Base-by-base conservation (phyloP, 2,888 invertebrate genomes). In the Bruchidius siliquastri region DNA sequence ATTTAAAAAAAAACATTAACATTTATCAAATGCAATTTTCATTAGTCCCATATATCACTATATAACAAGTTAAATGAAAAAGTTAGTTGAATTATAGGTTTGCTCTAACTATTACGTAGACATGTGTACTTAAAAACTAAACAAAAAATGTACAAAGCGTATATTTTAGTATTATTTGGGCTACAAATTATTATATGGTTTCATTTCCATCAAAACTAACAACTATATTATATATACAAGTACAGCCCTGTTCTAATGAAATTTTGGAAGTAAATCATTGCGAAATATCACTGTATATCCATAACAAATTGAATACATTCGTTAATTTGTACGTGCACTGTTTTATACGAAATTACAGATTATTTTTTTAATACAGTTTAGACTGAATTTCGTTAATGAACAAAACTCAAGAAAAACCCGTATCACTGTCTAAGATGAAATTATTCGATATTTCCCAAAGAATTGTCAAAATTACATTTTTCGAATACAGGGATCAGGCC, bases 11-110 rank as follows among this genome's bases (percentile, higher is more conserved):
- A 75, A 75, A 75, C 74, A 73, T 76, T 75, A 75, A 74, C 73
- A 72, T 78, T 77, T 77, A 81, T 77, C 81, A 82, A 82, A 82
- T 82, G 83, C 82, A 81, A 78, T 79, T 49, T 78, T 80, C 72
- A 72, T 76, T 78, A 80, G 80, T 79, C 81, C 80, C 77, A 49
- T 13, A 49, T 49, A 49, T 49, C 49, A 49, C 49, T 49, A 79
- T 76, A 76, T 76, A 77, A 74, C 76, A 80, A 77, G 76, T 79
- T 78, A 77, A 73, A 74, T 74, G 77, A 77, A 71, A 74, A 74
- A 75, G 76, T 76, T 78, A 77, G 76, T 77, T 73, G 13, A 49
- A 68, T 74, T 78, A 77, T 76, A 79, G 77, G 76, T 76, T 79
- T 79, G 74, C 75, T 72, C 74, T 77, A 74, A 75, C 72, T 70